These are phyloP conservation scores for Haliaeetus leucogaster DNA, from an alignment of 2,113 vertebrate genomes.

Conservation along the genomic window DNA sequence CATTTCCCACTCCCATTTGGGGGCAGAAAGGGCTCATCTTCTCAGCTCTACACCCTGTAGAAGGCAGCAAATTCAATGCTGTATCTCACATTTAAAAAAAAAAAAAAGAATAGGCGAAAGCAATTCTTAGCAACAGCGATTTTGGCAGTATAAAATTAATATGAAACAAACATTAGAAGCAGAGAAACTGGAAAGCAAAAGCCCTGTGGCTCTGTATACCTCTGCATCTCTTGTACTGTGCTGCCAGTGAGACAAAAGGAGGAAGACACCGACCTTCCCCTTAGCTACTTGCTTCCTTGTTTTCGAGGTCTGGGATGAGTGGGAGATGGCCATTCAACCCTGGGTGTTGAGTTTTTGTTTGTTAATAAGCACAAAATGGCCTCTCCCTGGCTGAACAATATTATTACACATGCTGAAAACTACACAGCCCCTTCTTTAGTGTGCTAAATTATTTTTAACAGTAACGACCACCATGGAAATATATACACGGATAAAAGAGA, in stretches of 20 bases:
- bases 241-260: not conserved
- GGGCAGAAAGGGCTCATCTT: not conserved
- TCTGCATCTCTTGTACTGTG: not conserved
- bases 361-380: not conserved
- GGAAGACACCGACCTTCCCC: not conserved
- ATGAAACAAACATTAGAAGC: not conserved
- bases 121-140: not conserved
- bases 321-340: not conserved
- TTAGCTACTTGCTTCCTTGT: not conserved
- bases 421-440: not conserved
- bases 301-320: not conserved
- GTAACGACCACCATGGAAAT: not conserved
- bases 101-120: not conserved
- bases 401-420: not conserved
- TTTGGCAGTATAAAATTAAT: not conserved
- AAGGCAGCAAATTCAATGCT: not conserved
- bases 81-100: not conserved
- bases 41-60: not conserved
- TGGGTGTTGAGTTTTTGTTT: not conserved
- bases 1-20: not conserved
- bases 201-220: not conserved
- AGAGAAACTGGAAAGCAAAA: not conserved
- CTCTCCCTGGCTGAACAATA: not conserved
- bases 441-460: not conserved
- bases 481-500: not conserved